phyloP scores from a whole-genome alignment of 2,113 vertebrate genomes.

The Athene cunicularia region DNA sequence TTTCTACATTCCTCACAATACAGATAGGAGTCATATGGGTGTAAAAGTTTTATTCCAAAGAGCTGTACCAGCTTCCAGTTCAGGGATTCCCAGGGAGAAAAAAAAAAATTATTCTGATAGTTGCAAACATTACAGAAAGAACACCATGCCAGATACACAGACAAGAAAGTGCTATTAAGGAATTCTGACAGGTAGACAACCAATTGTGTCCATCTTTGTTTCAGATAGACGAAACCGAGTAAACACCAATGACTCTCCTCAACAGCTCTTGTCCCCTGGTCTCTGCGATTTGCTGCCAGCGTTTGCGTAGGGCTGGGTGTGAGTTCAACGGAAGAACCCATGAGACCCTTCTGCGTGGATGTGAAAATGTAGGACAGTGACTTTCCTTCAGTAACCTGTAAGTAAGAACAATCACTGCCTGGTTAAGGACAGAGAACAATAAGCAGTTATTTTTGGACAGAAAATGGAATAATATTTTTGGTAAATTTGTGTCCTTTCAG shows the following conservation, averaged over 20 bases:
- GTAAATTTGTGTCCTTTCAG: neutral
- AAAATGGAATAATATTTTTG: neutral
- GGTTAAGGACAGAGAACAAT: neutral
- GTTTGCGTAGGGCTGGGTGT: neutral
- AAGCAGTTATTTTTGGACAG: neutral
- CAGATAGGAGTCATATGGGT: neutral
- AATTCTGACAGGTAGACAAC: neutral
- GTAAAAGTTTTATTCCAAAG: neutral
- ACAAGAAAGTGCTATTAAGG: neutral
- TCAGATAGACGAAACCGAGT: neutral
- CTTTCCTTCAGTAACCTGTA: neutral
- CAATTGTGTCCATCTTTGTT: neutral
- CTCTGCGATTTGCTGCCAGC: neutral
- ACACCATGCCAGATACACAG: rapidly evolving
- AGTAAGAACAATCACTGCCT: neutral
- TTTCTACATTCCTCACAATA: neutral
- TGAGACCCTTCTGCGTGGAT: neutral
- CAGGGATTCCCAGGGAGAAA: neutral
- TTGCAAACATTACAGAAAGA: neutral
- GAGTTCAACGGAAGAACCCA: neutral
- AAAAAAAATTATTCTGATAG: neutral
- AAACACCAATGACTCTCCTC: neutral
- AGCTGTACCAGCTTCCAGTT: neutral
- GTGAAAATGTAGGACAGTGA: neutral
- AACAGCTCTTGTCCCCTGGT: rapidly evolving